phyloP scores from a whole-genome alignment of 2,113 vertebrate species.

The Hippocampus guttulatus region DNA sequence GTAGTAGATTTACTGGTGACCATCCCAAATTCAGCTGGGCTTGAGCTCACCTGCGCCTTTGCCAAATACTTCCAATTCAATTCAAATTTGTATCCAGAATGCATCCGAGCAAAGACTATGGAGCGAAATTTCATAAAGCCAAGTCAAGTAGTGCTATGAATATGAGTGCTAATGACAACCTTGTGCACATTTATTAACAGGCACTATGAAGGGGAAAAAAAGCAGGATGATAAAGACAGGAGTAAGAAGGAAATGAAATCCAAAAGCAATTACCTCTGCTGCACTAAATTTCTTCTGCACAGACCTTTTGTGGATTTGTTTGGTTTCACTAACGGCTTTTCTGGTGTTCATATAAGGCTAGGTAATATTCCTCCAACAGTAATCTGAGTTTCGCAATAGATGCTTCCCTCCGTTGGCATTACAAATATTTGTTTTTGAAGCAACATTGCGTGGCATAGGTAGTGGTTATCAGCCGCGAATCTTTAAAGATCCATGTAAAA shows the following conservation, averaged over 20 bases:
- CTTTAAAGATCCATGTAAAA: slow-evolving; percentile 27
- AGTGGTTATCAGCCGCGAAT: slow-evolving; percentile 23
- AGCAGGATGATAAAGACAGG: neutral
- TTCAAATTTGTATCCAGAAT: slow-evolving; percentile 24
- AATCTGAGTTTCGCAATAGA: slow-evolving; percentile 9
- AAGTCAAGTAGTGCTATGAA: slow-evolving; percentile 15
- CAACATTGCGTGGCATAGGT: slow-evolving; percentile 1
- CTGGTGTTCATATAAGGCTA: slow-evolving; percentile 18
- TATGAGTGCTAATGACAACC: slow-evolving; percentile 21
- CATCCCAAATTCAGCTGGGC: neutral
- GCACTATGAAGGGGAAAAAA: slow-evolving; percentile 19
- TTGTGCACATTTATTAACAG: slow-evolving; percentile 31
- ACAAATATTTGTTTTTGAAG: slow-evolving; percentile 10
- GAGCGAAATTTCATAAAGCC: slow-evolving; percentile 26
- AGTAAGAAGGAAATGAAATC: slow-evolving; percentile 33
- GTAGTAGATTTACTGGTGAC: too few species aligned
- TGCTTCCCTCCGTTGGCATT: neutral
- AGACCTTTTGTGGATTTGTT: slow-evolving; percentile 11
- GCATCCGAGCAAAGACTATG: slow-evolving; percentile 22
- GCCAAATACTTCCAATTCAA: slow-evolving; percentile 20
- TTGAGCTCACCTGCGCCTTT: neutral
- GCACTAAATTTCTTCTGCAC: slow-evolving; percentile 14
- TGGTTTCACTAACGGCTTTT: slow-evolving; percentile 30
- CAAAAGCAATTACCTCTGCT: slow-evolving; percentile 10
- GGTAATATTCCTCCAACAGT: slow-evolving; percentile 22